phyloP scores from a whole-genome alignment of 2,113 vertebrate species.

The Menidia beryllina region DNA sequence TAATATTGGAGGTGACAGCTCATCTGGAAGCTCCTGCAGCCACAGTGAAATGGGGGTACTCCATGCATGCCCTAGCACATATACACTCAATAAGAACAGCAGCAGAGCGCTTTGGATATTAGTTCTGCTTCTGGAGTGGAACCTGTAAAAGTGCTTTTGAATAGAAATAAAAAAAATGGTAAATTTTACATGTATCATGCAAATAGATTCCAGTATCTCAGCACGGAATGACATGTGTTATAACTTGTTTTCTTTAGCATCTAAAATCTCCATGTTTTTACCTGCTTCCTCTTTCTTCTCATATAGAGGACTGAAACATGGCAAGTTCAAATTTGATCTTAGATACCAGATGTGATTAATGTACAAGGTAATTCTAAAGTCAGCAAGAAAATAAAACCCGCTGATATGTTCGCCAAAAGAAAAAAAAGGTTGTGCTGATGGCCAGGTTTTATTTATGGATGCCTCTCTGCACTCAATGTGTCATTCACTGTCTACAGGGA shows the following conservation, averaged over 20 bases:
- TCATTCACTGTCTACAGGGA: conserved; percentile 47
- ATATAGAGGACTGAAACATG: not conserved
- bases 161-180: not conserved
- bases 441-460: conserved; percentile 52
- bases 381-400: conserved; percentile 12
- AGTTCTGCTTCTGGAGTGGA: conserved; percentile 17
- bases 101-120: conserved; percentile 27
- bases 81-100: conserved; percentile 19
- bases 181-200: not conserved
- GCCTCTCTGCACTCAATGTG: conserved; percentile 45
- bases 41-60: conserved; percentile 53
- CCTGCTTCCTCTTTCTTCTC: not conserved
- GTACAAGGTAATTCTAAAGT: conserved; percentile 7
- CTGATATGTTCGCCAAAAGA: conserved; percentile 10
- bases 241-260: not conserved
- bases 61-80: conserved; percentile 41
- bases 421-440: conserved; percentile 12
- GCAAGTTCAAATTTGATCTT: conserved; percentile 4
- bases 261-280: conserved; percentile 18
- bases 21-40: conserved; percentile 50
- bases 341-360: not conserved
- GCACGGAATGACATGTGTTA: not conserved
- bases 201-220: not conserved
- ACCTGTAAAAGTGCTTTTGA: conserved; percentile 14
- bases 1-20: conserved; percentile 67